Conservation (phyloP, 2,113 vertebrate genomes). For the Zosterops lateralis region DNA sequence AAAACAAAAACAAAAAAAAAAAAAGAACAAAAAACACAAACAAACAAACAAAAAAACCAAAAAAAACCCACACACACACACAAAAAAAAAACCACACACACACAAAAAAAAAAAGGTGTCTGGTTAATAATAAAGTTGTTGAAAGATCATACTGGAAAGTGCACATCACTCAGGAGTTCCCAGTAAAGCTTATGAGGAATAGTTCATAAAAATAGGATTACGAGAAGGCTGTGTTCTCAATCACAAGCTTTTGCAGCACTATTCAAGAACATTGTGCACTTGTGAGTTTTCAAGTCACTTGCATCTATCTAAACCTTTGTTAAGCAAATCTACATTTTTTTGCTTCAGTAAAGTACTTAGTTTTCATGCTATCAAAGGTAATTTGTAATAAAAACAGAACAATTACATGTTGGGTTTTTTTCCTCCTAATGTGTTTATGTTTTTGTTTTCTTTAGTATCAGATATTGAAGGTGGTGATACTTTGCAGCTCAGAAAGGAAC, state of each 20-base stretch:
- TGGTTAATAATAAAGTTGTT: background rate
- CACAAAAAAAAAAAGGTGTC: background rate
- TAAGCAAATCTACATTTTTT: background rate
- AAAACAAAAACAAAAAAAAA: background rate
- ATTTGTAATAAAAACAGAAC: background rate
- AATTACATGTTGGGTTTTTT: fast-evolving
- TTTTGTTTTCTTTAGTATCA: slow-evolving; percentile 83
- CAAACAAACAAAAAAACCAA: background rate
- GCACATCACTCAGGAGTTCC: background rate
- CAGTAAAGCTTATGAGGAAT: background rate
- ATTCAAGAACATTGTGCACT: background rate
- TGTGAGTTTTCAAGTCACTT: background rate
- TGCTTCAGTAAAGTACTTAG: background rate
- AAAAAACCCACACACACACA: no score
- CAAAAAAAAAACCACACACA: no score
- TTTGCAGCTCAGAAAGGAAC: slow-evolving; percentile 97
- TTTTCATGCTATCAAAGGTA: background rate
- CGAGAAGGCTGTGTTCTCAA: background rate
- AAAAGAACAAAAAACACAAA: no score
- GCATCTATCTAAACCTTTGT: background rate
- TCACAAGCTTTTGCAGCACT: background rate
- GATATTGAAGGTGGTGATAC: slow-evolving; percentile 94
- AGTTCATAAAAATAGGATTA: background rate
- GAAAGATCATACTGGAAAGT: background rate
- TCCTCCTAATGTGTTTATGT: background rate